Percentiles rank a stretch among this genome's conserved stretches.
phyloP scores from a whole-genome alignment of 2,113 vertebrate species.

The Nothocercus nigrocapillus region DNA sequence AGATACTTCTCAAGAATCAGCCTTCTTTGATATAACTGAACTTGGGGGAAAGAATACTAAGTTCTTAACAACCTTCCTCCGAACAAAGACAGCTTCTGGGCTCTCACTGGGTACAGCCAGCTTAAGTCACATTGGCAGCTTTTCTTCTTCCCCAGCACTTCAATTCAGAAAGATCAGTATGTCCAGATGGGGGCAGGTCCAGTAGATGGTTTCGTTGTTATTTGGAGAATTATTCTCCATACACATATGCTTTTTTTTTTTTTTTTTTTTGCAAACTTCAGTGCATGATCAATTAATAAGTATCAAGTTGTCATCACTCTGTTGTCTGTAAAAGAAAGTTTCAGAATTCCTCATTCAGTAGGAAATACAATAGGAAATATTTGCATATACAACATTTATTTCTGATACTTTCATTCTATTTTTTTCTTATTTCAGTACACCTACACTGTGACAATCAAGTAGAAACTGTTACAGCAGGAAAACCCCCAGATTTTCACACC shows the following conservation, averaged over 20 bases:
- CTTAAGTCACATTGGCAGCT: not conserved
- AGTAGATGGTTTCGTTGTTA: not conserved
- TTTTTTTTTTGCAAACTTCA: not conserved
- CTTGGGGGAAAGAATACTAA: not conserved
- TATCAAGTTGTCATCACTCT: slow-evolving; percentile 74
- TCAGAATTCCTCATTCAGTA: not conserved
- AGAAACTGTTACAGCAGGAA: not conserved
- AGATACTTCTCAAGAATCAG: not conserved
- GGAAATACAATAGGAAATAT: not conserved
- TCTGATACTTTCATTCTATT: not conserved
- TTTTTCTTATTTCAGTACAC: not conserved
- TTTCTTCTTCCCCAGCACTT: not conserved
- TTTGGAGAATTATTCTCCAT: not conserved
- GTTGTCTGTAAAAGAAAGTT: slow-evolving; percentile 54
- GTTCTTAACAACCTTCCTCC: slow-evolving; percentile 14
- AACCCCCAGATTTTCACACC: not conserved
- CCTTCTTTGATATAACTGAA: not conserved
- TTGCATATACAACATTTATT: not conserved
- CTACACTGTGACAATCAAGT: not conserved
- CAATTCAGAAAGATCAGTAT: not conserved
- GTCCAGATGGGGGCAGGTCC: not conserved
- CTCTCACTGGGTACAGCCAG: not conserved
- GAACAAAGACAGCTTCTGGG: not conserved
- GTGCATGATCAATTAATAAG: slow-evolving; percentile 66
- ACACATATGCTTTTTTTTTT: not conserved